Conservation (phyloP, 2,888 invertebrate genomes). For the Dryocosmus kuriphilus region DNA sequence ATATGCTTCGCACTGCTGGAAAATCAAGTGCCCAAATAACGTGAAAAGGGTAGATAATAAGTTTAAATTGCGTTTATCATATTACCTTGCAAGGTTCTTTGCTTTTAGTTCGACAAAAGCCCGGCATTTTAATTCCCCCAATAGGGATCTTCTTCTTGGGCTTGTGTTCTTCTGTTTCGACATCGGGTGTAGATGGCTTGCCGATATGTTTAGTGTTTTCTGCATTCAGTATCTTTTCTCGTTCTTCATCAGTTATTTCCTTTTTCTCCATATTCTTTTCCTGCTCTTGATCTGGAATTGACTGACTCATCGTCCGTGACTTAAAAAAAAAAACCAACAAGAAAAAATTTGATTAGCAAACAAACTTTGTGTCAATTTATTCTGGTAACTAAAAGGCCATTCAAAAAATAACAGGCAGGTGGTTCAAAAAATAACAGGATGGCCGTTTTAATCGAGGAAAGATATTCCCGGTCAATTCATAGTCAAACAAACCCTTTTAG, state of each 20-base stretch:
- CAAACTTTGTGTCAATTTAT: background rate
- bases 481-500: too few relatives aligned
- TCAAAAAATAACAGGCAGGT: too few relatives aligned
- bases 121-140: conserved; percentile 93
- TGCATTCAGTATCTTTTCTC: conserved; percentile 82
- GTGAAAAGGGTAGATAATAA: too few relatives aligned
- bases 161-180: conserved; percentile 78
- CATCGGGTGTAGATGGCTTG: conserved; percentile 74
- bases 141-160: conserved; percentile 89
- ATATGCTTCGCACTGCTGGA: too few relatives aligned
- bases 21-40: too few relatives aligned
- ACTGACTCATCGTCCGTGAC: conserved; percentile 62
- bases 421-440: too few relatives aligned
- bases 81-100: conserved; percentile 86
- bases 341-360: background rate
- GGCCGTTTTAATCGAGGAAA: too few relatives aligned
- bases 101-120: conserved; percentile 89
- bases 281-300: conserved; percentile 62
- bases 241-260: conserved; percentile 77
- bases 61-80: background rate
- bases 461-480: too few relatives aligned
- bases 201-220: conserved; percentile 81
- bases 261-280: conserved; percentile 74
- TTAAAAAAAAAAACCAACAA: conserved; percentile 34
- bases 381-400: too few relatives aligned